Evolutionary conservation across 2,888 invertebrate genomes (phyloP), one percentile per base, ranked within the genome.

Genomic region (Amphimallon solstitiale): DNA sequence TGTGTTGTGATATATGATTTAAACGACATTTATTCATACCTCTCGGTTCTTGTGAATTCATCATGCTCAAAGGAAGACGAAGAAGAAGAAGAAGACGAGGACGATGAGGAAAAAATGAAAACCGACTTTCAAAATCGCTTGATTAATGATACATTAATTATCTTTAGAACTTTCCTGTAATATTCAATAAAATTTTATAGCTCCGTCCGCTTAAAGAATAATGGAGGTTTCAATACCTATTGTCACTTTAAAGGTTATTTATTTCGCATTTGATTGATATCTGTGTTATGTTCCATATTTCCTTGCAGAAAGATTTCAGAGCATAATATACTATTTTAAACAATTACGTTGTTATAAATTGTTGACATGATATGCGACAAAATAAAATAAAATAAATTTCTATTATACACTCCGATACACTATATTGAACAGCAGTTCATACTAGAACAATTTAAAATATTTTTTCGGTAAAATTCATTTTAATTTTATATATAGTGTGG

Each of bases 1-100:
- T 68, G 70, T 68, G 72, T 70, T 68, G 66, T 66, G 70, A 70
- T 65, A 51, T 71, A 73, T 72, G 73, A 74, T 74, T 74, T 74
- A 74, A 70, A 69, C 67, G 71, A 73, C 72, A 70, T 72, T 74
- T 72, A 74, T 68, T 68, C 70, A 71, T 56, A 56, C 64, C 56
- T 38, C 38, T 49, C 51, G 19, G 51, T 38, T 23, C 48, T 52
- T 61, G 51, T 61, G 56, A 40, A 65, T 65, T 64, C 60, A 62
- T 56, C 43, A 40, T 29, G 45, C 40, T 19, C 21, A 56, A 61
- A 65, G 46, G 34, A n/a, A n/a, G n/a, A n/a, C n/a, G n/a, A n/a
- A n/a, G n/a, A n/a, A n/a, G n/a, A n/a, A 29, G 29, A 29, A 29
- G 29, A 29, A 29, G 29, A 29, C 29, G 29, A 2, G 7, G 9